Percentiles rank a stretch among this genome's conserved stretches.
Evolutionary conservation across 2,797 vertebrate species (phyloP).

Genomic region (Triplophysa yarkandensis): DNA sequence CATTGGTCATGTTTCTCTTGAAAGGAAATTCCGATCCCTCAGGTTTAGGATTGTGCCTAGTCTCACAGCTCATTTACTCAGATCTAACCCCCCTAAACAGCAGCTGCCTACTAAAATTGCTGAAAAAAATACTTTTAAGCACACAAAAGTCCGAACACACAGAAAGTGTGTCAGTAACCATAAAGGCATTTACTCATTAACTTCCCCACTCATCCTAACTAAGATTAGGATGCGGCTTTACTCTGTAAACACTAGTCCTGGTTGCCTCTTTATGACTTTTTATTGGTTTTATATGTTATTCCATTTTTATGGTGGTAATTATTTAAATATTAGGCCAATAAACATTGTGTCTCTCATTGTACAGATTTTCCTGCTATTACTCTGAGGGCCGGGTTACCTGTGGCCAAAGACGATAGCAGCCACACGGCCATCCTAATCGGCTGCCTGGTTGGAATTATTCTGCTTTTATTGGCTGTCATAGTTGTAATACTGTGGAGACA

Average conservation of each 20-base stretch:
- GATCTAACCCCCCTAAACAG: slow-evolving; percentile 37
- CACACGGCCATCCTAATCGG: slow-evolving; percentile 90
- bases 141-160: not conserved
- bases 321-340: not conserved
- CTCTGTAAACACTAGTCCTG: slow-evolving; percentile 37
- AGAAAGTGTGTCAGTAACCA: slow-evolving; percentile 12
- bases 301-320: not conserved
- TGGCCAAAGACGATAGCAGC: slow-evolving; percentile 87
- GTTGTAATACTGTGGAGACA: slow-evolving; percentile 92
- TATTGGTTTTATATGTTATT: too few species aligned
- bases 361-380: slow-evolving; percentile 72
- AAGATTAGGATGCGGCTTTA: slow-evolving; percentile 22
- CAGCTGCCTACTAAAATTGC: slow-evolving; percentile 30
- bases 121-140: not conserved
- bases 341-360: slow-evolving; percentile 43
- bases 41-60: slow-evolving; percentile 11
- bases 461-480: slow-evolving; percentile 88
- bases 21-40: slow-evolving; percentile 1
- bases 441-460: slow-evolving; percentile 93
- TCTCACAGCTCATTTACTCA: slow-evolving; percentile 29
- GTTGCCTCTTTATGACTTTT: not conserved
- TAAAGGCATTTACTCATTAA: slow-evolving; percentile 7
- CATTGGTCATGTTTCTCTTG: slow-evolving; percentile 12
- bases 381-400: slow-evolving; percentile 76
- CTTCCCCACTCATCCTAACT: not conserved